Evolutionary conservation across 2,113 vertebrate genomes (phyloP).

Genomic region (Chamaea fasciata): DNA sequence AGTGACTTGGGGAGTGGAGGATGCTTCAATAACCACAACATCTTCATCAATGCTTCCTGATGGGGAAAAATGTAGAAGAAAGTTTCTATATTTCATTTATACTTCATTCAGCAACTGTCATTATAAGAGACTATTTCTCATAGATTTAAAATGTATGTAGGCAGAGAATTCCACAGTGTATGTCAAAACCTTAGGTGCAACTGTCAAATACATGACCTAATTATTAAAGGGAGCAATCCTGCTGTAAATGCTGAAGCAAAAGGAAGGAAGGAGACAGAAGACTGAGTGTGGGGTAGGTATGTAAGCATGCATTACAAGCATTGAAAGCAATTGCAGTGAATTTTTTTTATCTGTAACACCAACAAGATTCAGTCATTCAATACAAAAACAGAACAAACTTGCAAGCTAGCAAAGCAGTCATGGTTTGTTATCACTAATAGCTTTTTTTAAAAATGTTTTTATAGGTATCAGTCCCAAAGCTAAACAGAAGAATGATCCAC

Average conservation of each 20-base stretch:
- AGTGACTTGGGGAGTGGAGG: constrained; percentile 87
- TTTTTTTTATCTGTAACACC: neutral
- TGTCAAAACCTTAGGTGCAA: neutral
- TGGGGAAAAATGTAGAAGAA: neutral
- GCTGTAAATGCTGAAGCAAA: neutral
- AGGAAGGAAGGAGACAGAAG: neutral
- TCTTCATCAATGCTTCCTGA: constrained; percentile 95
- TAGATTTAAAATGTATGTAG: neutral
- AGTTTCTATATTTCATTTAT: neutral
- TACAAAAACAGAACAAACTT: neutral
- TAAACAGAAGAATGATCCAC: neutral
- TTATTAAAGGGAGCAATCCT: neutral
- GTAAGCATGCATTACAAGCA: neutral
- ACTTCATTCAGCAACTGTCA: neutral
- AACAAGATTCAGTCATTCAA: neutral
- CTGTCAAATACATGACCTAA: neutral
- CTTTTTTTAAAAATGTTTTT: neutral
- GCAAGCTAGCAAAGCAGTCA: neutral
- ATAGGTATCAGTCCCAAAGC: neutral
- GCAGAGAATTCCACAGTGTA: neutral
- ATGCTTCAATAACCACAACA: constrained; percentile 97
- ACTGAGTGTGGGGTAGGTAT: neutral
- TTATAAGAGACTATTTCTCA: neutral
- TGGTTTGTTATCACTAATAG: neutral
- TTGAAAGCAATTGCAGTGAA: neutral